Percentiles rank a stretch among this genome's conserved stretches.
These are phyloP conservation scores for Microtus agrestis DNA, from an alignment of 2,797 vertebrate species.

Conservation along the genomic window DNA sequence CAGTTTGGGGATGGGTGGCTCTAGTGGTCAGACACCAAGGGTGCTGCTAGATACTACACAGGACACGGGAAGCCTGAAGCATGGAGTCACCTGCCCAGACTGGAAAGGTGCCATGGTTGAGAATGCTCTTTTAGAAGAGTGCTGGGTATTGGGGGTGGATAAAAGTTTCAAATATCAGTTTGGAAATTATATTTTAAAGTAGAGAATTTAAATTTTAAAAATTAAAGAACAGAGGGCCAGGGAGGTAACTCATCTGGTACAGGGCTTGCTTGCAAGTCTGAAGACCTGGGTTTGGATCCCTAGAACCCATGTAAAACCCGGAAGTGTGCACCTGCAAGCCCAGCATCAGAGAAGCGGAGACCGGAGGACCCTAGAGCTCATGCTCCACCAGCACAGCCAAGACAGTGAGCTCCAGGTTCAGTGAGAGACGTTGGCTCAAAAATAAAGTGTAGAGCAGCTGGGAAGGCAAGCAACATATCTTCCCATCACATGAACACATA, in stretches of 20 bases:
- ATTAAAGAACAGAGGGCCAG: not conserved
- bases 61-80: not conserved
- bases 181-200: not conserved
- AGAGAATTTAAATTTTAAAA: not conserved
- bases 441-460: too few relatives aligned
- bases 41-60: not conserved
- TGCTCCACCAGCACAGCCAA: not conserved
- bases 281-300: not conserved
- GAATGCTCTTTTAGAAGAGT: not conserved
- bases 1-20: not conserved
- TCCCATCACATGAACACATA: too few relatives aligned
- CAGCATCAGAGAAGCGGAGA: too few relatives aligned
- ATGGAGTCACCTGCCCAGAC: not conserved
- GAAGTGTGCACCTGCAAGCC: not conserved
- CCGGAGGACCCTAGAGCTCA: not conserved
- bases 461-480: too few relatives aligned
- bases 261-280: not conserved
- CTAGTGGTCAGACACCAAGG: not conserved
- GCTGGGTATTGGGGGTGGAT: not conserved
- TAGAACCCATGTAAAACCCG: not conserved
- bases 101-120: not conserved
- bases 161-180: not conserved
- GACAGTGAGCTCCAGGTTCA: not conserved
- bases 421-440: not conserved
- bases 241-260: not conserved